Evolutionary conservation across 2,888 invertebrate genomes (phyloP), one percentile per base, ranked within the genome.

Genomic region (Trichacis sp.): DNA sequence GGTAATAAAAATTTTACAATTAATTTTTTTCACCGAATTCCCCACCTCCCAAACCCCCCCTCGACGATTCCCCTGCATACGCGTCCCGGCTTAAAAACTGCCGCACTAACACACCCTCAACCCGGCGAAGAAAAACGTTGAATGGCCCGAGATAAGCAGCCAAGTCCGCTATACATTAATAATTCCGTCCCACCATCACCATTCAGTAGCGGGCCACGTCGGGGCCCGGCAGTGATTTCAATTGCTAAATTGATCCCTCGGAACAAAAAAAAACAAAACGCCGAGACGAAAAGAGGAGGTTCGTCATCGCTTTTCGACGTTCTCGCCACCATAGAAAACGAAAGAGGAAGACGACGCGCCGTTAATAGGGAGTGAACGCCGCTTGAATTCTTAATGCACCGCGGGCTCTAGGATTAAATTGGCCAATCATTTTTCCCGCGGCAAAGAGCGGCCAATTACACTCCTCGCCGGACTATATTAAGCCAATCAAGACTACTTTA

Each of bases 401-500:
- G 75, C 75, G 74, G 8, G 75, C 79, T 81, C 82, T 81, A 83
- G 81, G 82, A 79, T 81, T 83, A 82, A 84, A 83, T 84, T 84
- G 83, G 79, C 84, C 84, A 84, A 84, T 84, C 82, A 80, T 83
- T 83, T 83, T 81, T 84, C 81, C 81, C 81, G 81, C 80, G 82
- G 86, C 86, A 87, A 88, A 87, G 83, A 87, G 86, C 87, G 87
- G 87, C 86, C 87, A 87, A 84, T 84, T 87, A 87, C 88, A 87
- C 87, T 86, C 82, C 86, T 85, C 84, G 85, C 85, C 85, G 84
- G 84, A 85, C 88, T 89, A 89, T 88, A 88, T 89, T 88, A 89
- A 88, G 87, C 86, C 88, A 88, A 89, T 89, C 88, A 88, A 87
- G 86, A 83, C 85, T 86, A 83, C 87, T 88, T 88, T 88, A 86